Evolutionary conservation across 2,888 invertebrate species (phyloP).

Genomic region (Hyposoter dolosus): DNA sequence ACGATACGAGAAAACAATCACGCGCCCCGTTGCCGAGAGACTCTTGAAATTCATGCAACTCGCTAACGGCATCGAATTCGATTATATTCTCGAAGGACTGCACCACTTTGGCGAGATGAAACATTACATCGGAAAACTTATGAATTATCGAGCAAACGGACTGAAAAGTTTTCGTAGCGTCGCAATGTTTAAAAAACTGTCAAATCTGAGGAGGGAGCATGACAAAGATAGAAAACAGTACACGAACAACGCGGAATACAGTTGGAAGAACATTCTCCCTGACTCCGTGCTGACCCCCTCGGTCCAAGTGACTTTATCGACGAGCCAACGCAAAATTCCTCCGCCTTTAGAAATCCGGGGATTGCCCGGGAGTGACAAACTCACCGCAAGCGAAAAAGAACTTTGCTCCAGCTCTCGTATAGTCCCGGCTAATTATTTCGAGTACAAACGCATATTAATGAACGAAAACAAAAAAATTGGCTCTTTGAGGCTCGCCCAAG

Average conservation of each 20-base stretch:
- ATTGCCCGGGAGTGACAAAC: conserved; percentile 91
- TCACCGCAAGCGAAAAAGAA: conserved; percentile 90
- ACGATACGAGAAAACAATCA: conserved; percentile 89
- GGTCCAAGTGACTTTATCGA: conserved; percentile 69
- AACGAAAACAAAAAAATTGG: conserved; percentile 92
- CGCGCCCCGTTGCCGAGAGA: conserved; percentile 86
- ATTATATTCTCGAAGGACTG: conserved; percentile 91
- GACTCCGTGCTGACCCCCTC: conserved; percentile 66
- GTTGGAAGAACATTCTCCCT: conserved; percentile 77
- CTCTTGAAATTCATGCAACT: conserved; percentile 92
- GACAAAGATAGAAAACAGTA: conserved; percentile 85
- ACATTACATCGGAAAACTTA: conserved; percentile 87
- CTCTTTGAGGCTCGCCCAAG: conserved; percentile 91
- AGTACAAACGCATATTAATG: conserved; percentile 91
- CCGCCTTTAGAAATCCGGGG: conserved; percentile 89
- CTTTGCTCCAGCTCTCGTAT: conserved; percentile 92
- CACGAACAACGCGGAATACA: conserved; percentile 80
- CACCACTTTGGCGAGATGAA: conserved; percentile 90
- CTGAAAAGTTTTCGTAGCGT: conserved; percentile 89
- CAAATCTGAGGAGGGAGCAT: conserved; percentile 87
- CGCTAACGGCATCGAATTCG: conserved; percentile 90
- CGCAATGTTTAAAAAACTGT: conserved; percentile 88
- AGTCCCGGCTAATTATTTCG: conserved; percentile 91
- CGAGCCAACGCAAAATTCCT: conserved; percentile 79
- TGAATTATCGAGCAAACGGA: conserved; percentile 90